Evolutionary conservation across 2,113 vertebrate species (phyloP).

Genomic region (Silurus asotus): DNA sequence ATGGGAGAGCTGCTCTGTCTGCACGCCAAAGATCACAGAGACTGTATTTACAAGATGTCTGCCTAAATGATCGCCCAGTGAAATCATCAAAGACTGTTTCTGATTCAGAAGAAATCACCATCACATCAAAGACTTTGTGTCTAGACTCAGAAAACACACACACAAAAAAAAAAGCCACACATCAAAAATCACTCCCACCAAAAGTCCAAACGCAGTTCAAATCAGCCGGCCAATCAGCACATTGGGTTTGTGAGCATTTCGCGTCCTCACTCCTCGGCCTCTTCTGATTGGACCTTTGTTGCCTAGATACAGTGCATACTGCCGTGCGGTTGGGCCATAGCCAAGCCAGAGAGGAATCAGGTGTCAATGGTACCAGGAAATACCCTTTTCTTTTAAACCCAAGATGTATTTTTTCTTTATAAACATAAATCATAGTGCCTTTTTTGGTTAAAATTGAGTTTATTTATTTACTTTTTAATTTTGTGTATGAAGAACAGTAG

Average conservation of each 20-base stretch:
- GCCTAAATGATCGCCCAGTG: not conserved
- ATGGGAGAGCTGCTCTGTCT: not conserved
- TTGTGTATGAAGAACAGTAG: slow-evolving; percentile 8
- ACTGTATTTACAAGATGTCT: not conserved
- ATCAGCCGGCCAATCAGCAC: slow-evolving; percentile 78
- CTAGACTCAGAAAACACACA: not conserved
- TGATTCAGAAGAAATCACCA: not conserved
- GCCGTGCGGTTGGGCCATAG: slow-evolving; percentile 87
- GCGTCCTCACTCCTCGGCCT: slow-evolving; percentile 81
- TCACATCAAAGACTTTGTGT: slow-evolving; percentile 37
- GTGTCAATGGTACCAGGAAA: slow-evolving; percentile 95
- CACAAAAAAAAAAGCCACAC: not conserved
- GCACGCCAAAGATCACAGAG: not conserved
- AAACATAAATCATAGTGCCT: slow-evolving; percentile 38
- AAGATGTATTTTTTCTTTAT: slow-evolving; percentile 63
- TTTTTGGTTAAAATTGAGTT: slow-evolving; percentile 28
- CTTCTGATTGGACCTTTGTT: slow-evolving; percentile 92
- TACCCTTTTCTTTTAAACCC: slow-evolving; percentile 71
- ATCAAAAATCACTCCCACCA: not conserved
- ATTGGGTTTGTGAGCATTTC: slow-evolving; percentile 77
- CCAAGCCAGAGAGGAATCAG: slow-evolving; percentile 86
- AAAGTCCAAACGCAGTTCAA: slow-evolving; percentile 72
- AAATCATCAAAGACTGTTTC: slow-evolving; percentile 4
- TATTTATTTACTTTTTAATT: slow-evolving; percentile 8
- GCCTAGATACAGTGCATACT: slow-evolving; percentile 93